Evolutionary conservation across 53 echinoderm and acorn worm genomes (phyloP), one percentile per base, ranked within the genome.

Genomic region (Henricia sp.): DNA sequence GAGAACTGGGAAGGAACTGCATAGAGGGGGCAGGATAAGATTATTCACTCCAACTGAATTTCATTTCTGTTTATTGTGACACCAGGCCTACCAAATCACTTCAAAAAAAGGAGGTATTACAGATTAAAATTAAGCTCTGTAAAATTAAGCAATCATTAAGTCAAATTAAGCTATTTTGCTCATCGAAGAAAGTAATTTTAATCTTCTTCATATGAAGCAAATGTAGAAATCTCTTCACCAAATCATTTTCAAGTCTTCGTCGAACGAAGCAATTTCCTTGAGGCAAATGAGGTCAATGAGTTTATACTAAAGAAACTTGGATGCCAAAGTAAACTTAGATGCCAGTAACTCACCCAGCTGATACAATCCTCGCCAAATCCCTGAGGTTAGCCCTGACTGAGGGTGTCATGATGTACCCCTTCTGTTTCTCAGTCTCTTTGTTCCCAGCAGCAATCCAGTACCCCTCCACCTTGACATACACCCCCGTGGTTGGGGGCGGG

Each of bases 361-460:
- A 92, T 8, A 94, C 94, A 35, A 99, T 94, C 67, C 99, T 64
- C 6, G 84, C 85, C 54, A 99, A 70, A 86, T 92, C 92, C 53
- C 89, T 88, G 21, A 99, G 74, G 46, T 99, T 99, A 2, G 92
- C 89, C 50, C 66, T 90, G 72, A 99, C 99, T 0, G 99, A 92
- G n/a, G 92, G 64, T 14, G 99, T 99, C 20, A 99, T 74, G 28
- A 99, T 88, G 59, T 99, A 99, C 57, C 89, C 91, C 77, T 89
- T 90, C 44, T 88, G 88, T 9, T 77, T 85, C 28, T 55, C 29
- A 0, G 84, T 72, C 41, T 99, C 94, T 24, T 69, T 72, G 20
- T 84, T 90, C 3, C 99, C 99, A 1, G 60, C 54, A 26, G 90
- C 88, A 42, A 99, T 88, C 99, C 99, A 99, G 83, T 99, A 99